Base-by-base conservation (phyloP, 2,888 invertebrate genomes). In the Sphaeridia pumilis region DNA sequence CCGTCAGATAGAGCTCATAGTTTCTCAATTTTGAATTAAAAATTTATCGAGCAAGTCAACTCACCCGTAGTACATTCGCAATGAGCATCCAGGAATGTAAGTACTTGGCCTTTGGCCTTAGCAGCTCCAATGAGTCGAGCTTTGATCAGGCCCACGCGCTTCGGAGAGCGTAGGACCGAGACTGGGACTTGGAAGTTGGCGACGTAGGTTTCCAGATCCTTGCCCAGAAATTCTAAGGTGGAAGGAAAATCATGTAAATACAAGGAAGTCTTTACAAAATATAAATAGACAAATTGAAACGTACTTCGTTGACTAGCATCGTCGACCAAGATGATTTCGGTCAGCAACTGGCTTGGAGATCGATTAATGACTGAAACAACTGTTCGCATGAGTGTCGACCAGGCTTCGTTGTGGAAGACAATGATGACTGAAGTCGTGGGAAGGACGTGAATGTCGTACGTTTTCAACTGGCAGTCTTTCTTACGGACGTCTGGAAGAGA, bases 391-490 rank as follows among this genome's bases (percentile, higher is more conserved):
- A 59, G 76, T 0, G 97, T 95, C 2, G 95, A 94, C 92, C 93
- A 97, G 0, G 97, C 97, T 73, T 98, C 98, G 70, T 98, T 98
- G 70, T 98, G 97, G 70, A 97, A 97, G 1, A 97, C 94, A 61
- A 98, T 92, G 48, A 98, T 84, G 17, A 98, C 80, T 59, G 87
- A 87, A 0, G 93, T 88, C 59, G 79, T 84, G 0, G 94, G 94
- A 50, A 95, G 67, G 5, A 34, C 49, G 27, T 41, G 38, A 55
- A 45, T 24, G 24, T 52, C 34, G 43, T 61, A 61, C 4, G 21
- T 22, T 41, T 52, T 51, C 7, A 28, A 38, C 45, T 48, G 49
- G 36, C 59, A 60, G 43, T 54, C 57, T 67, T 82, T 81, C 69
- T 84, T 83, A 59, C 90, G 73, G 66, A 86, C 84, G 71, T 92